Evolutionary conservation across 35 echinoderm and acorn worm species (phyloP).

Genomic region (Stichopus chloronotus): DNA sequence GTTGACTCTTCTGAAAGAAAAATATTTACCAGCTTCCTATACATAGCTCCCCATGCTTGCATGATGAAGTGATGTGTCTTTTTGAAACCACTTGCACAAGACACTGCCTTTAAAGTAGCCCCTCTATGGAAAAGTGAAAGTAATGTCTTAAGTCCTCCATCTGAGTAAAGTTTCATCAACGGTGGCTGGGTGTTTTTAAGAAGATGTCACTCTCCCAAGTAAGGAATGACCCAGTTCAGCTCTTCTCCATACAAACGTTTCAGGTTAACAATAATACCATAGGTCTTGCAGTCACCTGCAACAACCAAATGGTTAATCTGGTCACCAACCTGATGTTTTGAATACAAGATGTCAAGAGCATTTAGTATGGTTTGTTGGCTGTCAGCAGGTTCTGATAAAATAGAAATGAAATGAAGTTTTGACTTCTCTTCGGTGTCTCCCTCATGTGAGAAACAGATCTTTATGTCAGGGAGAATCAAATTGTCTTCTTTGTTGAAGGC

Average conservation of each 20-base stretch:
- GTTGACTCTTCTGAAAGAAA: slow-evolving; percentile 50
- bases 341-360: slow-evolving; percentile 43
- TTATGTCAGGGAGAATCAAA: background rate
- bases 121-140: slow-evolving; percentile 52
- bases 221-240: slow-evolving; percentile 76
- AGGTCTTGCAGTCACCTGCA: slow-evolving; percentile 73
- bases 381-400: slow-evolving; percentile 60
- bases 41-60: slow-evolving; percentile 68
- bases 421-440: slow-evolving; percentile 44
- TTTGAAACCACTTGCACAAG: slow-evolving; percentile 50
- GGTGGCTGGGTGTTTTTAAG: slow-evolving; percentile 73
- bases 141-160: slow-evolving; percentile 69
- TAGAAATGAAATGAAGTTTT: slow-evolving; percentile 50
- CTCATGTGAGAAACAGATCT: background rate
- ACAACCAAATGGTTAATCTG: slow-evolving; percentile 68
- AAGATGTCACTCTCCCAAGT: slow-evolving; percentile 80
- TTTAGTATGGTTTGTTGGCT: slow-evolving; percentile 60
- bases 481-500: background rate
- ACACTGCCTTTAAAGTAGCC: slow-evolving; percentile 14
- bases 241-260: slow-evolving; percentile 73
- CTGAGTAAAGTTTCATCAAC: slow-evolving; percentile 74
- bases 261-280: slow-evolving; percentile 50
- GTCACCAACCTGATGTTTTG: slow-evolving; percentile 15
- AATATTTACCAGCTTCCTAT: slow-evolving; percentile 18
- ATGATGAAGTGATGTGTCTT: slow-evolving; percentile 69